Base-by-base conservation (phyloP, 2,113 vertebrate genomes). In the Pantherophis guttatus region DNA sequence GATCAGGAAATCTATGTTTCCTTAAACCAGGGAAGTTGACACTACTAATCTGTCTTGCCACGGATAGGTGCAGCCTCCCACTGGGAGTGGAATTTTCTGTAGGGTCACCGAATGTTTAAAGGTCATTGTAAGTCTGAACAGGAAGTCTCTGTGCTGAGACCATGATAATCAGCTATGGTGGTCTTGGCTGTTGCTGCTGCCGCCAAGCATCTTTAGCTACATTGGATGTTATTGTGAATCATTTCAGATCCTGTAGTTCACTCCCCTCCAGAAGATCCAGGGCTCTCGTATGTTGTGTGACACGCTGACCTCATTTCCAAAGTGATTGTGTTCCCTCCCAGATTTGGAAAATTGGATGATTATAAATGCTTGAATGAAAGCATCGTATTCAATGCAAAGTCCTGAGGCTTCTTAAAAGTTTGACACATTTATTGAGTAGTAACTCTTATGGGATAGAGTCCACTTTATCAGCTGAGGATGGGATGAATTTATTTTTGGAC, bases 1-100 rank as follows among this genome's bases (percentile, higher is more conserved):
- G 58, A 94, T 96, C 93, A 96, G 94, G 92, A 96, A 96, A 94
- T 91, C 48, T 0, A 91, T 94, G 62, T 90, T 96, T 95, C 94
- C 92, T 96, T 89, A 1, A 1, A 1, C 70, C 55, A 94, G 94
- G 91, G 94, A 94, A 94, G 57, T 29, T 87, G 88, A 90, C 89
- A 53, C 39, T 58, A 53, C 39, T 88, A 87, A 87, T 90, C 81
- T 58, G 89, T 94, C 59, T 81, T 81, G 59, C 81, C 88, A 21
- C 52, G 24, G 5, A 90, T 89, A 94, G 89, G 86, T 70, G 91
- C 90, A 91, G 91, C 94, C 88, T 93, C 94, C 92, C 75, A 4
- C 75, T 91, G 57, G 59, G 91, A 87, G 24, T 0, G 1, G 88
- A 86, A 75, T 75, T 88, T 75, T 0, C 1, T 94, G 21, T 48